Evolutionary conservation across 2,888 invertebrate genomes (phyloP).

Genomic region (Caenorhabditis sp.): DNA sequence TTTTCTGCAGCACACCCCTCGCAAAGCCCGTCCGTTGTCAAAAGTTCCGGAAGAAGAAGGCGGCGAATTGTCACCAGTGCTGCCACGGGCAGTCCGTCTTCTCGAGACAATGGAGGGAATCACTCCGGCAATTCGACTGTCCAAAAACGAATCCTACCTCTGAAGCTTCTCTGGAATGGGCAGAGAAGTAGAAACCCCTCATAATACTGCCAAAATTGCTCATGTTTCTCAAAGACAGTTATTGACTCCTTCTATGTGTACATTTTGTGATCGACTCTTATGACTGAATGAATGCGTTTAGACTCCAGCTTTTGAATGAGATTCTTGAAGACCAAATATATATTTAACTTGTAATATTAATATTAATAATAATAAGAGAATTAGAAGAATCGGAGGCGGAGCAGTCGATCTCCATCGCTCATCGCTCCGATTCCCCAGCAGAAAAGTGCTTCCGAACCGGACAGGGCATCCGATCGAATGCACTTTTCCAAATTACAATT

Average conservation of each 20-base stretch:
- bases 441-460: neutral
- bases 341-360: conserved; percentile 43
- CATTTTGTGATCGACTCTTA: conserved; percentile 27
- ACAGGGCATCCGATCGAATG: neutral
- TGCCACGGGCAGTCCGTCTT: conserved; percentile 52
- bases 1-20: conserved; percentile 29
- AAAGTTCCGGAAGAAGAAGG: conserved; percentile 61
- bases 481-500: neutral
- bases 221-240: neutral
- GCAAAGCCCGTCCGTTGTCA: conserved; percentile 49
- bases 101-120: conserved; percentile 51
- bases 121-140: conserved; percentile 60
- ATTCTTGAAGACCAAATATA: conserved; percentile 33
- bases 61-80: conserved; percentile 49
- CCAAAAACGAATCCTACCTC: conserved; percentile 63
- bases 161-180: conserved; percentile 16
- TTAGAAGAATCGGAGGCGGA: neutral
- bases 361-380: conserved; percentile 30
- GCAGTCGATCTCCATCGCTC: neutral
- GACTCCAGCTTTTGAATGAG: too few relatives aligned
- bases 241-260: conserved; percentile 18
- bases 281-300: too few relatives aligned
- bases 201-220: conserved; percentile 1
- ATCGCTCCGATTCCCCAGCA: neutral
- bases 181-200: too few relatives aligned